Evolutionary conservation across 2,888 invertebrate species (phyloP), one percentile per base, ranked within the genome.

Genomic region (Colletes collaris): DNA sequence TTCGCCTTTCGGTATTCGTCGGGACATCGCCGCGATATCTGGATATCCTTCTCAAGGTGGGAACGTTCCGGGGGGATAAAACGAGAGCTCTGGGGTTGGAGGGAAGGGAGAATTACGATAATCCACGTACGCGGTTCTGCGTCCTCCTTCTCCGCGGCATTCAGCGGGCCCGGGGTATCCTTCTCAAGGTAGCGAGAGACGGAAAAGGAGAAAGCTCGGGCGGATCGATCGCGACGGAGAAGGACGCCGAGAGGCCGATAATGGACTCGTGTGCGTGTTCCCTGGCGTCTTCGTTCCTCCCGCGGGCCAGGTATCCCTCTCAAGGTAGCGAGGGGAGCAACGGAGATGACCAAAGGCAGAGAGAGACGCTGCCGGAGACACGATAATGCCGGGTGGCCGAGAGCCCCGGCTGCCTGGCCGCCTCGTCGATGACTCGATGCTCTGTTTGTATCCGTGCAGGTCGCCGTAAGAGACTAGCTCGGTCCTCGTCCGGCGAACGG

Each of bases 371-470:
- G 49, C 37, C 40, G 83, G 87, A 86, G 84, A 82, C 83, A 85
- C 83, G 87, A 88, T 86, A 89, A 90, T 90, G 86, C 89, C 90
- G 90, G 91, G 90, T 91, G 90, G 90, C 88, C 89, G 71, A 76
- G 86, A 77, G 86, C 80, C 83, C 85, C 52, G 77, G 84, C 81
- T 77, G 82, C 82, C 73, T 73, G 82, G 83, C 83, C 79, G 86
- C 79, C 86, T 87, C 85, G 86, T 88, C 89, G 90, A 90, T 90
- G 89, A 91, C 91, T 90, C 89, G 90, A 90, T 88, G 89, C 85
- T 90, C 87, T 85, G 89, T 89, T 91, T 89, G 89, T 88, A 86
- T 89, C 87, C 84, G 87, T 85, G 81, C 86, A 76, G 82, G 78
- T 85, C 85, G 86, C 77, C 69, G 76, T 69, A 66, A 72, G 77